These are phyloP conservation scores for Cyclargus thomasi DNA, from an alignment of 1,140 invertebrate species.

Conservation along the genomic window DNA sequence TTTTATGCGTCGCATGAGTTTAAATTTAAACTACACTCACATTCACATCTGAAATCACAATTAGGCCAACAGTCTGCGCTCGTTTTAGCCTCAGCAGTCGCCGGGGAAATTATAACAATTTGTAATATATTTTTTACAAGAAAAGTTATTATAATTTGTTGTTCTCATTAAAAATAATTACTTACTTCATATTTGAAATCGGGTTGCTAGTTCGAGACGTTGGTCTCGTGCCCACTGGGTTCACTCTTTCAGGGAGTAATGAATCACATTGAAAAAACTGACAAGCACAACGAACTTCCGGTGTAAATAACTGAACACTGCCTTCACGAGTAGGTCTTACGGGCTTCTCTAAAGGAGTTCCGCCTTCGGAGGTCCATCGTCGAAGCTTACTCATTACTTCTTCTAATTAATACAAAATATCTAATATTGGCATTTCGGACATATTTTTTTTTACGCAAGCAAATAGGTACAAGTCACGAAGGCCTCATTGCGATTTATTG, in stretches of 20 bases:
- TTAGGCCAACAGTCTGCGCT: constrained; percentile 66
- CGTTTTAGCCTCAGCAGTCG: constrained; percentile 68
- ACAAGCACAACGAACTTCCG: constrained; percentile 88
- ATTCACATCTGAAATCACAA: constrained; percentile 52
- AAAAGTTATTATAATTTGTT: neutral
- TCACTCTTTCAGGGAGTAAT: constrained; percentile 82
- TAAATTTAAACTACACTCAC: constrained; percentile 59
- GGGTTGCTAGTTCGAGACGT: constrained; percentile 71
- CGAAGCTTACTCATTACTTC: constrained; percentile 67
- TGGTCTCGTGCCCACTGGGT: constrained; percentile 77
- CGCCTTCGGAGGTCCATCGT: constrained; percentile 80
- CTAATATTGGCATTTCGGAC: constrained; percentile 14
- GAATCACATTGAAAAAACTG: constrained; percentile 88
- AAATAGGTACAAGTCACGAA: neutral
- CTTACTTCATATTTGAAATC: constrained; percentile 65
- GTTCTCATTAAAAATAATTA: constrained; percentile 29
- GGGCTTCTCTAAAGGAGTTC: constrained; percentile 74
- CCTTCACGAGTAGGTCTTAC: constrained; percentile 76
- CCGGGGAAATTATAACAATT: constrained; percentile 49
- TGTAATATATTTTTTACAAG: constrained; percentile 45
- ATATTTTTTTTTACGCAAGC: neutral
- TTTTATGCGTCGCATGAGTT: constrained; percentile 45
- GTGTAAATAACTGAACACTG: constrained; percentile 80
- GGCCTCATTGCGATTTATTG: constrained; percentile 37
- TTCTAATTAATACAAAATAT: constrained; percentile 18